Conservation (phyloP, 2,888 invertebrate species). For the Embidobia sp. region DNA sequence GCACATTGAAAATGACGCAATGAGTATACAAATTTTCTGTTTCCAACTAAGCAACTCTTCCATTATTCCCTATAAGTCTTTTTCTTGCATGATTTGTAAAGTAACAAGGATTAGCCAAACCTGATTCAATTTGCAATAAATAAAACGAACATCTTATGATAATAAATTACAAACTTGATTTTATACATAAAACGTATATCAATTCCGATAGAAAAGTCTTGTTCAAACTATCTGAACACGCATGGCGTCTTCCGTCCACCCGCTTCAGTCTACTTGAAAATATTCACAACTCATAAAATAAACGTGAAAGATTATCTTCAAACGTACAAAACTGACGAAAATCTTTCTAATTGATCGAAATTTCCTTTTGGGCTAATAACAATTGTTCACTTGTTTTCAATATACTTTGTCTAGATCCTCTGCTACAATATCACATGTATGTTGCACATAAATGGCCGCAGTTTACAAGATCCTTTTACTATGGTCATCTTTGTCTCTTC, state of each 20-base stretch:
- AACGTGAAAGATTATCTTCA: too few species aligned
- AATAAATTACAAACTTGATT: slow-evolving; percentile 34
- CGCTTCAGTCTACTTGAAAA: slow-evolving; percentile 16
- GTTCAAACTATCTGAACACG: slow-evolving; percentile 7
- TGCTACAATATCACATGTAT: slow-evolving; percentile 53
- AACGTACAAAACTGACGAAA: too few species aligned
- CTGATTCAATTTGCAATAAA: neutral
- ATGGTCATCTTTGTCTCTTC: slow-evolving; percentile 2
- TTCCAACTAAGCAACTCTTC: slow-evolving; percentile 23
- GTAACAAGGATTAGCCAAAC: slow-evolving; percentile 52
- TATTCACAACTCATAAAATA: slow-evolving; percentile 33
- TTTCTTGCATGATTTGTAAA: slow-evolving; percentile 21
- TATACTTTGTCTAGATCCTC: slow-evolving; percentile 28
- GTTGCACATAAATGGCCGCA: slow-evolving; percentile 48
- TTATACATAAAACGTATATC: slow-evolving; percentile 20
- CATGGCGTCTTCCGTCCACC: neutral
- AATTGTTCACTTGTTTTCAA: slow-evolving; percentile 2
- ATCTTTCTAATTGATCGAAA: too few species aligned
- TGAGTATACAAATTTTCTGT: slow-evolving; percentile 36
- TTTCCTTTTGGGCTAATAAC: neutral
- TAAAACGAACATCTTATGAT: slow-evolving; percentile 45
- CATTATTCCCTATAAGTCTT: slow-evolving; percentile 49
- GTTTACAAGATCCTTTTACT: slow-evolving; percentile 12
- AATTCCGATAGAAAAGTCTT: slow-evolving; percentile 9
- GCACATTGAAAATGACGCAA: slow-evolving; percentile 73